Percentiles rank a stretch among this genome's conserved stretches.
Conservation (phyloP, 2,113 vertebrate species). For the Marcusenius ussheri region DNA sequence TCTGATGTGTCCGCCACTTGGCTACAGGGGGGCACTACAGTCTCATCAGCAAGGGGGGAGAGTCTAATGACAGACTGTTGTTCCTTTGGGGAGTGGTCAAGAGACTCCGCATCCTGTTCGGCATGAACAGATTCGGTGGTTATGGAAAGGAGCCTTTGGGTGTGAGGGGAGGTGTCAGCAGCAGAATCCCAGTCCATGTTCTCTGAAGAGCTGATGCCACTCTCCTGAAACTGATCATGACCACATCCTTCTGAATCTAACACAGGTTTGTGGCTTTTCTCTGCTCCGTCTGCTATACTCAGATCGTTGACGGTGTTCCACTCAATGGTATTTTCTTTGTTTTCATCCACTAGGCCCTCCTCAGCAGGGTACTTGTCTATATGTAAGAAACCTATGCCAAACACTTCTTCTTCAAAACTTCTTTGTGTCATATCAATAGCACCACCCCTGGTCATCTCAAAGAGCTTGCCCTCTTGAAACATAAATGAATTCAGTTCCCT, state of each 20-base stretch:
- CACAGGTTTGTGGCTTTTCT: not conserved
- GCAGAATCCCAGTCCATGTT: not conserved
- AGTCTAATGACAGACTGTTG: constrained; percentile 86
- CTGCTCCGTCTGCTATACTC: not conserved
- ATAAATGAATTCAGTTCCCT: constrained; percentile 82
- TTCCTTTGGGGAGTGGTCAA: constrained; percentile 83
- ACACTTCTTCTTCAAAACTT: constrained; percentile 70
- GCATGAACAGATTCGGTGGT: not conserved
- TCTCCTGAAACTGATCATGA: not conserved
- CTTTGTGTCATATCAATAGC: constrained; percentile 94
- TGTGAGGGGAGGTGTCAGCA: not conserved
- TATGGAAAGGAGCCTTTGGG: not conserved
- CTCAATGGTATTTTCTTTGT: not conserved
- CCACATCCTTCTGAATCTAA: constrained; percentile 3
- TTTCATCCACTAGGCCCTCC: constrained; percentile 19
- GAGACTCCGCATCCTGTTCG: constrained; percentile 25
- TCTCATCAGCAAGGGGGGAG: constrained; percentile 60
- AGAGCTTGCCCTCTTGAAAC: constrained; percentile 93
- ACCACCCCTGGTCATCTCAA: constrained; percentile 97
- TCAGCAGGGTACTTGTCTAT: constrained; percentile 57
- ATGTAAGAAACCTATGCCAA: constrained; percentile 79
- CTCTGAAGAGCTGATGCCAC: not conserved
- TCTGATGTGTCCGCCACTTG: constrained; percentile 16
- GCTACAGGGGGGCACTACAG: constrained; percentile 27
- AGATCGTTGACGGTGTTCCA: not conserved